A percentile compares a stretch with the other conserved stretches of the same genome.
Evolutionary conservation across 92 coral and sea anemone species (phyloP).

Genomic region (Zoanthus sansibaricus): DNA sequence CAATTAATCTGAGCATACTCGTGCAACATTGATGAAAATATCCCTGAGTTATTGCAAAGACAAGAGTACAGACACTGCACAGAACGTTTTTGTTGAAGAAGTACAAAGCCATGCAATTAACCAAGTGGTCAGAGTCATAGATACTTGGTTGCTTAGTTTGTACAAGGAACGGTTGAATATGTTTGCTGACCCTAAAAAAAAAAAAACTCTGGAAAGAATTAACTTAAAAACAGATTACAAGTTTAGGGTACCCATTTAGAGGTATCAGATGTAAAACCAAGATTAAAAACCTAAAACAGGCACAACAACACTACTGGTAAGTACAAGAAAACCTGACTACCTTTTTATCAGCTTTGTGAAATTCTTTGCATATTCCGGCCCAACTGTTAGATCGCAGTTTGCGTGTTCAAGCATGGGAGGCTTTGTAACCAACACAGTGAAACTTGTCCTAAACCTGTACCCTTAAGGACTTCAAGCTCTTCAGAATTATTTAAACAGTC

Average conservation of each 20-base stretch:
- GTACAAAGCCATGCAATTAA: too few relatives aligned
- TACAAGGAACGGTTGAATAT: slow-evolving; percentile 22
- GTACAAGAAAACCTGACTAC: slow-evolving; percentile 34
- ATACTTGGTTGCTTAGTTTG: slow-evolving; percentile 10
- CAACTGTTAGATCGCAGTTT: slow-evolving; percentile 35
- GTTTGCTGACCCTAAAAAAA: slow-evolving; percentile 44
- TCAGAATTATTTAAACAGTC: slow-evolving; percentile 3
- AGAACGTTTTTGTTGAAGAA: too few relatives aligned
- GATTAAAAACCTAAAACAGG: slow-evolving; percentile 50
- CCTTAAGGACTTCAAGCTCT: slow-evolving; percentile 3
- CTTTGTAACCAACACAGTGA: neutral
- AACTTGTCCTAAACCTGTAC: neutral
- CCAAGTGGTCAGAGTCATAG: slow-evolving; percentile 49
- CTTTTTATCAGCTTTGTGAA: slow-evolving; percentile 43
- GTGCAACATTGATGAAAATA: neutral
- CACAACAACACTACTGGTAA: slow-evolving; percentile 48
- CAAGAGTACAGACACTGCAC: neutral
- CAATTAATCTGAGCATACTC: neutral
- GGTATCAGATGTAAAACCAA: slow-evolving; percentile 36
- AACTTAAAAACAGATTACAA: slow-evolving; percentile 36
- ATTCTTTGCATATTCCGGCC: slow-evolving; percentile 43
- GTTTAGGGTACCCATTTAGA: slow-evolving; percentile 21
- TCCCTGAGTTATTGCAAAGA: neutral
- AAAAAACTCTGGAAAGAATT: slow-evolving; percentile 38
- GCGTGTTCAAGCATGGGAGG: slow-evolving; percentile 46